Base-by-base conservation (phyloP, 2,888 invertebrate species). In the Druceiella hillmani region DNA sequence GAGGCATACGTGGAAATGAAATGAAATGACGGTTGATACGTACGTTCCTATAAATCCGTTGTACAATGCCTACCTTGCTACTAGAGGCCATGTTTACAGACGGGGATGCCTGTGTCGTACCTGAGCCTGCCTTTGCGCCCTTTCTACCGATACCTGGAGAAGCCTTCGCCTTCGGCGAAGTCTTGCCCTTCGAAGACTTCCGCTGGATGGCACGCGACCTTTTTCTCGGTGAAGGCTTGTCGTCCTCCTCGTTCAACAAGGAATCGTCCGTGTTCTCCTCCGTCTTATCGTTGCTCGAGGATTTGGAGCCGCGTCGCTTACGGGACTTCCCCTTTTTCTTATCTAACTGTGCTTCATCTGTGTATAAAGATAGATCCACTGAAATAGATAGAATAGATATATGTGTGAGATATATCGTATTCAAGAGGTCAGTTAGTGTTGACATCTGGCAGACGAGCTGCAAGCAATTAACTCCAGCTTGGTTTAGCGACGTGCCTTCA, bases 291-390 rank as follows among this genome's bases (percentile, higher is more conserved):
- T 57, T 52, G 22, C 64, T 62, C 24, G 65, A 63, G 0, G 61
- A 50, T 40, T 65, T 66, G 22, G 66, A 59, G 43, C 59, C 57
- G 51, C 53, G 55, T 10, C 46, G 40, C 31, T 45, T 46, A 12
- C 71, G 61, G 47, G 68, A 67, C 51, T 67, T 63, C 0, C 61
- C 52, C 28, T 45, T 58, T 51, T 74, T 75, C 61, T 76, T 79
- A 56, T 83, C 82, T 46, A 88, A 63, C 61, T 88, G 88, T 39
- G 87, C 83, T 64, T 88, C 88, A 58, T 87, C 86, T 58, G 80
- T 86, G 64, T 83, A 88, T 33, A 89, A 69, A 9, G 88, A 88
- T 31, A 89, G 73, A 59, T 89, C 89, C 74, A 89, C 88, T 88
- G 66, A 33, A 68, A 62, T n/a, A n/a, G n/a, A n/a, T n/a, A n/a